These are phyloP conservation scores for Nicator chloris DNA, from an alignment of 2,113 vertebrate species.

Conservation along the genomic window DNA sequence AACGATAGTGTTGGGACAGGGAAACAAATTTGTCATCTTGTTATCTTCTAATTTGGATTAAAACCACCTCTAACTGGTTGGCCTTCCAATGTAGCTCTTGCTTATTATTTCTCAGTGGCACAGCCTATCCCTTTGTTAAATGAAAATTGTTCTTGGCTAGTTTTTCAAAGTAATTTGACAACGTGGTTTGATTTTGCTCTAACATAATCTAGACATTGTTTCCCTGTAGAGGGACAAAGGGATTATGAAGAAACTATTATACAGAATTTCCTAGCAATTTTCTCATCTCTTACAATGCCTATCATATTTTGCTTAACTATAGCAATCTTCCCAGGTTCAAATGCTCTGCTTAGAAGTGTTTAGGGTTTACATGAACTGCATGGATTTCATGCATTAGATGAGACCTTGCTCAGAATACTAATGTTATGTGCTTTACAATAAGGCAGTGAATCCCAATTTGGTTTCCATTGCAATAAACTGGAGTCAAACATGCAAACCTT, in stretches of 20 bases:
- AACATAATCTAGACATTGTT: neutral
- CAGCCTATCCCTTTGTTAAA: neutral
- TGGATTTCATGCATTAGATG: slow-evolving; percentile 30
- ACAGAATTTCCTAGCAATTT: neutral
- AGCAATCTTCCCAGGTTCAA: neutral
- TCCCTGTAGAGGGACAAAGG: neutral
- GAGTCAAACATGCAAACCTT: slow-evolving; percentile 37
- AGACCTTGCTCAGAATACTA: slow-evolving; percentile 32
- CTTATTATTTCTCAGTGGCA: neutral
- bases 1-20: neutral
- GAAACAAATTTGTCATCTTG: neutral
- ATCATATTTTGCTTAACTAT: neutral
- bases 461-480: slow-evolving; percentile 55
- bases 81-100: neutral
- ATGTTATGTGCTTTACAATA: slow-evolving; percentile 4
- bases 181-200: slow-evolving; percentile 6
- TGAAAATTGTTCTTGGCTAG: slow-evolving; percentile 25
- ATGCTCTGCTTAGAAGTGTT: neutral
- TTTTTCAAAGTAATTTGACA: slow-evolving; percentile 42
- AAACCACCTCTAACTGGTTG: neutral
- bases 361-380: neutral
- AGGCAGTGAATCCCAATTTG: slow-evolving; percentile 18
- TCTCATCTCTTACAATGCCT: neutral
- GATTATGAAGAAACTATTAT: neutral
- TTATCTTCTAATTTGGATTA: slow-evolving; percentile 1